Evolutionary conservation across 2,113 vertebrate species (phyloP), one percentile per base, ranked within the genome.

Genomic region (Sinocyclocheilus rhinocerous): DNA sequence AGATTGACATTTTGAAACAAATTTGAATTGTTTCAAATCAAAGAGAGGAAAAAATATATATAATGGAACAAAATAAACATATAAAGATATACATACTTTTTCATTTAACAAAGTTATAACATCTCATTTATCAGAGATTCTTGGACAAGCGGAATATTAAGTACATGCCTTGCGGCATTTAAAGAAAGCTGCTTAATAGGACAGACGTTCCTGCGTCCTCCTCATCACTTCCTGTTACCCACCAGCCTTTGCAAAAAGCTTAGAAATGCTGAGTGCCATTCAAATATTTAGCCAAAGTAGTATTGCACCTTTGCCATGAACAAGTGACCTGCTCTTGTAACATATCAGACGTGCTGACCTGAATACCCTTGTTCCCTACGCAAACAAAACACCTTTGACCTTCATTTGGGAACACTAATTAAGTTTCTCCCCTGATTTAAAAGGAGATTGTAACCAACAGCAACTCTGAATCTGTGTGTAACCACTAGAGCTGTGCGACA

Each of bases 261-360:
- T 67, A 78, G 72, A 86, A 84, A 55, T 72, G 76, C 84, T 79
- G 83, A 87, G 84, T 81, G 76, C 77, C 79, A 24, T 83, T 79
- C 67, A 83, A 65, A 81, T 84, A 63, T 83, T 86, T 84, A 78
- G 48, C 82, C 69, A 87, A 84, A 90, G 85, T 84, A 93, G 90
- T 93, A 94, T 92, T 93, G 93, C 92, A 93, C 94, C 90, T 89
- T 29, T 81, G 90, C 83, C 16, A 85, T 85, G 84, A 82, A 79
- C 36, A 75, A 80, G 75, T 79, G 70, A 85, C 39, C 70, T 63
- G 79, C 59, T 84, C 78, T 87, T 77, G 70, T 76, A 11, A 70
- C 29, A 52, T 86, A 52, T 63, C 48, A 85, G 59, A 16, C 55
- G 52, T 77, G 67, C 26, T 42, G n/a, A 76, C 82, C 61, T 86